Percentiles rank a stretch among this genome's conserved stretches.
Evolutionary conservation across 2,888 invertebrate genomes (phyloP).

Genomic region (Cenopis cana): DNA sequence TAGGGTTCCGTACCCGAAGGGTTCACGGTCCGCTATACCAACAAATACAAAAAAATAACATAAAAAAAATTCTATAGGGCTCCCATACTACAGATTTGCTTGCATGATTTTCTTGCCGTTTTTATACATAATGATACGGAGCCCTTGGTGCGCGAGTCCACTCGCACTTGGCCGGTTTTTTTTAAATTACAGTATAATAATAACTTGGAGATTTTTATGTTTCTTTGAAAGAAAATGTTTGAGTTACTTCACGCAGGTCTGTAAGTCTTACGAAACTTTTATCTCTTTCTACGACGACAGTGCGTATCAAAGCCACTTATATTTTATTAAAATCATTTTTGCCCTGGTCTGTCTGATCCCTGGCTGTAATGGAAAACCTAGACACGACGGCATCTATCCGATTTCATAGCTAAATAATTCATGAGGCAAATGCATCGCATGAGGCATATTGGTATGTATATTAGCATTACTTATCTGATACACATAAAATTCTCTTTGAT

Average conservation of each 20-base stretch:
- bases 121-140: no score
- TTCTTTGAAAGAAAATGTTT: background rate
- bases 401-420: conserved; percentile 36
- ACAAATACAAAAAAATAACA: no score
- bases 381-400: conserved; percentile 26
- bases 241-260: background rate
- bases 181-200: no score
- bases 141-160: no score
- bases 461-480: conserved; percentile 29
- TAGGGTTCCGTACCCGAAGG: no score
- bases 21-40: no score
- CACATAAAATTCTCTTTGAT: conserved; percentile 18
- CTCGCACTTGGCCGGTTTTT: no score
- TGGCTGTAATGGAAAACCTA: conserved; percentile 25
- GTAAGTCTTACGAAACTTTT: background rate
- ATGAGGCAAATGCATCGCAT: conserved; percentile 38
- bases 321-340: conserved; percentile 25
- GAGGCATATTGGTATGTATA: conserved; percentile 32
- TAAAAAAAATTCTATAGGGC: no score
- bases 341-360: background rate
- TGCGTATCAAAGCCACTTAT: conserved; percentile 5
- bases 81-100: no score
- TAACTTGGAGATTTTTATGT: no score
- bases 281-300: background rate
- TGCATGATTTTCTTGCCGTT: no score